Base-by-base conservation (phyloP, 64 coral and sea anemone genomes). In the Pocillopora verrucosa region DNA sequence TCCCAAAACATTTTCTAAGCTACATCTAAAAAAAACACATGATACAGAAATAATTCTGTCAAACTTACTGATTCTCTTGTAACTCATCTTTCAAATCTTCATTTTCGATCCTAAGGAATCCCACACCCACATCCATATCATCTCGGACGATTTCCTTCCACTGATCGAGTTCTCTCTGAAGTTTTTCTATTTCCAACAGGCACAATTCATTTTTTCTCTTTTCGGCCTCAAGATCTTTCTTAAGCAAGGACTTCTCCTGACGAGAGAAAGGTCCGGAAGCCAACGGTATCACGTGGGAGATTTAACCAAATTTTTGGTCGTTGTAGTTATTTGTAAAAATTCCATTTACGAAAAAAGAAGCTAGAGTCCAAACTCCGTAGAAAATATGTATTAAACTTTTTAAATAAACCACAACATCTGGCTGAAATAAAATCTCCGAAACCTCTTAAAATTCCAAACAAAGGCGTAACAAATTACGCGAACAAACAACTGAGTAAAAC, bases 31-130 rank as follows among this genome's bases (percentile, higher is more conserved):
- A 13, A 10, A 24, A n/a, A 24, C 9, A 10, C 20, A 70, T 20
- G 25, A 70, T 10, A 22, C 24, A 56, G 35, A 56, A 77, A 36
- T 56, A 9, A 5, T 56, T 14, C 20, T 3, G 24, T 17, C 34
- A 16, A 26, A 72, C 64, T 45, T 85, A 85, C 82, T 65, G 38
- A 72, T 85, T 68, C 20, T 85, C 82, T 57, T n/a, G 16, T 72
- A 85, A 72, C 38, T 85, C 82, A 16, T 85, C 64, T 85, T 85
- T 85, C 38, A 85, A 85, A 69, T 85, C 65, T 51, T 72, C 65
- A 85, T 85, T 85, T 72, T 85, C 82, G 68, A 85, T 36, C 37
- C 45, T 37, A 11, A 85, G 36, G 82, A 56, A 72, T 12, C 77
- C 77, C 1, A 45, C 17, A 16, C 65, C 4, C 24, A 13, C 59